A percentile compares a stretch with the other conserved stretches of the same genome.
These are phyloP conservation scores for Drosophila ironensis DNA, from an alignment of 1,140 invertebrate species.

Conservation along the genomic window DNA sequence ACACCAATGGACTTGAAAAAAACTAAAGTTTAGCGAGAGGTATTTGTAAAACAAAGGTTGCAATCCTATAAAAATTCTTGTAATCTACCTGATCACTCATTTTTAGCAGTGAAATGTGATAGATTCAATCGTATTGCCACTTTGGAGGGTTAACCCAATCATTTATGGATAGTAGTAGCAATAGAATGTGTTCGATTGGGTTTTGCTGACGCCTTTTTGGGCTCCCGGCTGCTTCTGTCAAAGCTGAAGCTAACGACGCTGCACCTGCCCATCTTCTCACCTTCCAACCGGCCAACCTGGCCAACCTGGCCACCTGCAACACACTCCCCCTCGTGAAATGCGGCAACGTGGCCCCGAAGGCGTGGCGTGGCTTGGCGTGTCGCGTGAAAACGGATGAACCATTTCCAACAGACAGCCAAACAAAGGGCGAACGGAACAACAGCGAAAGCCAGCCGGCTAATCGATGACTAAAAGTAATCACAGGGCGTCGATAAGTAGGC, in stretches of 20 bases:
- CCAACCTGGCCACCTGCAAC: not conserved
- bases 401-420: slow-evolving; percentile 10
- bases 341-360: slow-evolving; percentile 27
- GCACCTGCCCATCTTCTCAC: slow-evolving; percentile 27
- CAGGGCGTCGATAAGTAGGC: slow-evolving; percentile 48
- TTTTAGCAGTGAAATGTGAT: too few species aligned
- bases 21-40: too few species aligned
- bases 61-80: too few species aligned
- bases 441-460: slow-evolving; percentile 30
- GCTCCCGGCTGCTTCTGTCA: not conserved
- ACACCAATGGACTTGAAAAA: too few species aligned
- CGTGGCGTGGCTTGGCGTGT: slow-evolving; percentile 35
- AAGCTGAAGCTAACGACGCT: slow-evolving; percentile 71
- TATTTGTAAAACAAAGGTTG: too few species aligned
- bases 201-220: slow-evolving; percentile 28
- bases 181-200: slow-evolving; percentile 28
- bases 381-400: slow-evolving; percentile 7
- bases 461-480: slow-evolving; percentile 44
- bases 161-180: too few species aligned
- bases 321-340: slow-evolving; percentile 26
- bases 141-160: too few species aligned
- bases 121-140: too few species aligned
- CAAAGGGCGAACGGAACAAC: slow-evolving; percentile 1
- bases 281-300: not conserved
- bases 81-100: too few species aligned